phyloP scores from a whole-genome alignment of 2,888 invertebrate genomes.

The Acleris literana region DNA sequence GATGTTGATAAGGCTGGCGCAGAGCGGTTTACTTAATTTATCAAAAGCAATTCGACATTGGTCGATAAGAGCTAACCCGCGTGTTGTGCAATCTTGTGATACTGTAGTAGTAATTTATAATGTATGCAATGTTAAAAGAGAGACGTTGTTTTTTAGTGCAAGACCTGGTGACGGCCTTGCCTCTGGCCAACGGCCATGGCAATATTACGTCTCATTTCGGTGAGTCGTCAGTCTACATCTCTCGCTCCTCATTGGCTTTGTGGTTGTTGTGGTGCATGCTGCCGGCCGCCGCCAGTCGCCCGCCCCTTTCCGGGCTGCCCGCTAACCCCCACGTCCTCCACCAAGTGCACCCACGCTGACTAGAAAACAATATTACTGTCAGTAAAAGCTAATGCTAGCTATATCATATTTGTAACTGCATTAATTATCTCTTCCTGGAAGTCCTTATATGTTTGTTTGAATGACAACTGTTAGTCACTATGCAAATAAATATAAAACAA shows the following conservation, averaged over 20 bases:
- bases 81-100: conserved; percentile 42
- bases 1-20: conserved; percentile 42
- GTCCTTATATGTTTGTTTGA: conserved; percentile 13
- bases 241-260: conserved; percentile 77
- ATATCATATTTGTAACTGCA: conserved; percentile 15
- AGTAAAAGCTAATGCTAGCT: conserved; percentile 18
- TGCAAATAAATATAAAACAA: conserved; percentile 24
- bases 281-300: conserved; percentile 58
- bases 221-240: conserved; percentile 79
- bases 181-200: conserved; percentile 83
- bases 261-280: conserved; percentile 79
- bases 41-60: conserved; percentile 47
- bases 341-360: conserved; percentile 10
- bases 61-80: conserved; percentile 40
- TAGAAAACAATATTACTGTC: conserved; percentile 12
- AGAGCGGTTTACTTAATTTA: conserved; percentile 42
- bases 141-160: conserved; percentile 84
- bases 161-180: conserved; percentile 84
- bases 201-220: conserved; percentile 82
- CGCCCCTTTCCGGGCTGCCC: conserved; percentile 56
- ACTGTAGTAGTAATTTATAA: conserved; percentile 53
- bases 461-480: conserved; percentile 21
- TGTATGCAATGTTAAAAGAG: conserved; percentile 77
- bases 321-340: conserved; percentile 52
- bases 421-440: conserved; percentile 30